These are phyloP conservation scores for Psittacus erithacus DNA, from an alignment of 2,113 vertebrate genomes.

Conservation along the genomic window DNA sequence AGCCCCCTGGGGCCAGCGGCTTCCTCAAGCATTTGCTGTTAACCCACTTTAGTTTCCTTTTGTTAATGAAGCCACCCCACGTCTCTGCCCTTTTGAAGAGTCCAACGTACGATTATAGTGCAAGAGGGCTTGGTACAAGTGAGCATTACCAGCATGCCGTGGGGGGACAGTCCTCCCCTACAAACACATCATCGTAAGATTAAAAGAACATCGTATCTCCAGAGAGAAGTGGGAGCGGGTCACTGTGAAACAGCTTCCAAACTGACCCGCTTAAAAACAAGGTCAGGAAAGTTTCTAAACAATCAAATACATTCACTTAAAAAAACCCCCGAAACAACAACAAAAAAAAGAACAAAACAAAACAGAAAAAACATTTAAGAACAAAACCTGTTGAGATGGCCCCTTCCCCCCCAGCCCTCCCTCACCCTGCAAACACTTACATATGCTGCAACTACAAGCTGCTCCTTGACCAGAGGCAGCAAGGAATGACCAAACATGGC, in stretches of 20 bases:
- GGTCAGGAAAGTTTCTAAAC: conserved; percentile 55
- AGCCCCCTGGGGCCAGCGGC: not conserved
- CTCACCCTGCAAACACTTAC: conserved; percentile 61
- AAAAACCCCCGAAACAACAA: not conserved
- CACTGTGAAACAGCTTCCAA: not conserved
- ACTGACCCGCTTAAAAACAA: conserved; percentile 45
- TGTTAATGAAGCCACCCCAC: not conserved
- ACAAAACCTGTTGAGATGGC: conserved; percentile 44
- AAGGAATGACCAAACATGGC: conserved; percentile 52
- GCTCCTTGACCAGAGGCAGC: not conserved
- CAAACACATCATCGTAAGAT: conserved; percentile 51
- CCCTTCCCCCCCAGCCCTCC: conserved; percentile 33
- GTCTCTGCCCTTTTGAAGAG: not conserved
- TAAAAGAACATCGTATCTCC: conserved; percentile 55
- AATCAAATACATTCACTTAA: conserved; percentile 63
- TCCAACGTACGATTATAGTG: conserved; percentile 42
- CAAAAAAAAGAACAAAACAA: not conserved
- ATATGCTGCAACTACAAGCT: conserved; percentile 58
- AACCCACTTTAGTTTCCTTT: not conserved
- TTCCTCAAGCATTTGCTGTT: conserved; percentile 6
- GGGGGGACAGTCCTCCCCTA: conserved; percentile 30
- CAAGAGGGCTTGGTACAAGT: conserved; percentile 59
- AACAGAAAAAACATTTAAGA: conserved; percentile 25
- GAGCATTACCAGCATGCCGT: conserved; percentile 56
- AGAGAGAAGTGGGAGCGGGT: conserved; percentile 17